Conservation (phyloP, 2,888 invertebrate genomes). For the Mesorhabditis sp. region DNA sequence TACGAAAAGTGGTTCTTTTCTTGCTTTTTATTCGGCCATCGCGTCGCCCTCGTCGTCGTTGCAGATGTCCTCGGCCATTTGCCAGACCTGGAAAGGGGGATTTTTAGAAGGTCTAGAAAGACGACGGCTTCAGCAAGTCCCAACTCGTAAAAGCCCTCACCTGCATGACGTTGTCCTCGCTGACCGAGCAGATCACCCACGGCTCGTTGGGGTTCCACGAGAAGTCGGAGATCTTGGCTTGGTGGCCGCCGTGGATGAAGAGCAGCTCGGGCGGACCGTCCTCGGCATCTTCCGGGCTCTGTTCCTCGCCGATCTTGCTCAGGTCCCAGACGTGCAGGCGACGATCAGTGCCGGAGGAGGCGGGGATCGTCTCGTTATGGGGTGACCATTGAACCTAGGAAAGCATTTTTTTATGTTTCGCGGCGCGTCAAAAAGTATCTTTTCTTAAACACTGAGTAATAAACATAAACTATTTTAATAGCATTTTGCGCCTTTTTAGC, state of each 20-base stretch:
- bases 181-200: conserved; percentile 98
- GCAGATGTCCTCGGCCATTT: conserved; percentile 88
- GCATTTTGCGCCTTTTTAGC: too few relatives aligned
- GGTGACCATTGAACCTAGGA: conserved; percentile 86
- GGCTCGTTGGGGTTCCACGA: conserved; percentile 99
- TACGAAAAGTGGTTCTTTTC: neutral
- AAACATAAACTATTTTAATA: too few relatives aligned
- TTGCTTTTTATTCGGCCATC: neutral
- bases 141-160: conserved; percentile 69
- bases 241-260: conserved; percentile 96
- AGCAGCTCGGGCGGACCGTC: conserved; percentile 46
- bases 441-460: too few relatives aligned
- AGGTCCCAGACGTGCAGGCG: conserved; percentile 97
- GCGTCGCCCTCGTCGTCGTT: conserved; percentile 80
- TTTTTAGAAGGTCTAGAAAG: too few relatives aligned
- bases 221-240: conserved; percentile 97
- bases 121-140: neutral
- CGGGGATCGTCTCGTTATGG: conserved; percentile 96
- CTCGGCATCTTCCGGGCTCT: conserved; percentile 93
- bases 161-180: conserved; percentile 99
- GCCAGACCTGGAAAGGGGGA: conserved; percentile 11
- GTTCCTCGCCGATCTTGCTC: conserved; percentile 97
- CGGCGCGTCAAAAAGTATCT: too few relatives aligned
- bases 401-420: neutral
- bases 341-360: conserved; percentile 94